phyloP scores from a whole-genome alignment of 1,140 invertebrate species.

The Saccostrea echinata region DNA sequence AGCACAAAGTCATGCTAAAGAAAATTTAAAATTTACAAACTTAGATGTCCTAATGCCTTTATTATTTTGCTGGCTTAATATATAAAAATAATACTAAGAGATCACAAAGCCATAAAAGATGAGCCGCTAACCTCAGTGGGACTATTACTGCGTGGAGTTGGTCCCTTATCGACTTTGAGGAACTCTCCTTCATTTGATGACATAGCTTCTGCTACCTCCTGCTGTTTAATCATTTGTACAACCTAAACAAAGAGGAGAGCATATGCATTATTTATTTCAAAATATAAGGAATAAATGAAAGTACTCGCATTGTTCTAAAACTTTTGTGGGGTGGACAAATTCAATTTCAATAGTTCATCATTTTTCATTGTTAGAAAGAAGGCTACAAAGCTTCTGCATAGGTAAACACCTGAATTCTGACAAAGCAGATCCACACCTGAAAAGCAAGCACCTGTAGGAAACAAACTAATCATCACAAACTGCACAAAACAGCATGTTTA shows the following conservation, averaged over 20 bases:
- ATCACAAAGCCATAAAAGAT: too few species aligned
- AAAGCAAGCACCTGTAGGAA: not conserved
- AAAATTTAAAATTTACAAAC: not conserved
- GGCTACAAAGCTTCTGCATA: too few species aligned
- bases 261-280: not conserved
- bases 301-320: too few species aligned
- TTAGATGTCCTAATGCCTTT: not conserved
- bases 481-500: slow-evolving; percentile 17
- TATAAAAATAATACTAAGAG: too few species aligned
- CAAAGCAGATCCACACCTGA: not conserved
- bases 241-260: not conserved
- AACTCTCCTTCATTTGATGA: slow-evolving; percentile 68
- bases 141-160: slow-evolving; percentile 62
- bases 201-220: slow-evolving; percentile 54
- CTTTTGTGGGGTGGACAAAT: too few species aligned
- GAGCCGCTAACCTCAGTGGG: slow-evolving; percentile 69
- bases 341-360: too few species aligned
- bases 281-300: not conserved
- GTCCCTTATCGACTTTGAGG: slow-evolving; percentile 68
- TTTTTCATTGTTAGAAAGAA: too few species aligned
- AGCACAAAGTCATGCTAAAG: slow-evolving; percentile 78
- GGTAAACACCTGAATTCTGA: not conserved
- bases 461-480: not conserved
- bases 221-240: slow-evolving; percentile 45
- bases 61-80: too few species aligned